Conservation (phyloP, 1,140 invertebrate species). For the Calliphora vicina region DNA sequence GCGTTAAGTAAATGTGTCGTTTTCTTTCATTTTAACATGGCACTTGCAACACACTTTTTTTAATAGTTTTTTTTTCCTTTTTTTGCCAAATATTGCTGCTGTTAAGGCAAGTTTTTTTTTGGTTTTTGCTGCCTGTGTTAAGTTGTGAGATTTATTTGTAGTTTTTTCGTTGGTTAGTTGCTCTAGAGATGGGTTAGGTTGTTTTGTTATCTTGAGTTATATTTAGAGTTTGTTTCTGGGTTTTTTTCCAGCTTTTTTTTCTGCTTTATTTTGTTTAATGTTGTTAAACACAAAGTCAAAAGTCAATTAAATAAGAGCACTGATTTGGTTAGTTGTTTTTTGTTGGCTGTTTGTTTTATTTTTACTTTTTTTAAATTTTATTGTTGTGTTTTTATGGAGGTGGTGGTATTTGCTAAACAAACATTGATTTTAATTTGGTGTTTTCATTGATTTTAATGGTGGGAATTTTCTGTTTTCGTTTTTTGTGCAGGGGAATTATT, state of each 20-base stretch:
- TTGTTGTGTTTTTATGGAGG: background rate
- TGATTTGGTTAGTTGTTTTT: conserved; percentile 3
- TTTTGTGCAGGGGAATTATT: no score
- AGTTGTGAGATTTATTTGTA: conserved; percentile 31
- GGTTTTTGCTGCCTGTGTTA: background rate
- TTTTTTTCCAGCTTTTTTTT: background rate
- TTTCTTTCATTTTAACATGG: conserved; percentile 24
- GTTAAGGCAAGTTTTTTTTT: background rate
- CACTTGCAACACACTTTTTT: conserved; percentile 35
- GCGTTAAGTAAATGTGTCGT: conserved; percentile 37
- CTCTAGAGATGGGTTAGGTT: conserved; percentile 21
- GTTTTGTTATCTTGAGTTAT: background rate
- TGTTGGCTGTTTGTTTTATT: background rate
- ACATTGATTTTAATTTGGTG: conserved; percentile 32
- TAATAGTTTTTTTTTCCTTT: background rate
- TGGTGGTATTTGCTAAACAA: conserved; percentile 15
- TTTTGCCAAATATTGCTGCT: background rate
- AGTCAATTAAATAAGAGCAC: conserved; percentile 38
- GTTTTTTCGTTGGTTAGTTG: background rate
- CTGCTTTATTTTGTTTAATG: conserved; percentile 18
- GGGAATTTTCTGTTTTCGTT: background rate
- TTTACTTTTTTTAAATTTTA: no score
- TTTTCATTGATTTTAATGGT: conserved; percentile 4
- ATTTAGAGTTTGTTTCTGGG: background rate
- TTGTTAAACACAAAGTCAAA: conserved; percentile 32